Evolutionary conservation across 2,113 vertebrate species (phyloP).

Genomic region (Rostratula benghalensis): DNA sequence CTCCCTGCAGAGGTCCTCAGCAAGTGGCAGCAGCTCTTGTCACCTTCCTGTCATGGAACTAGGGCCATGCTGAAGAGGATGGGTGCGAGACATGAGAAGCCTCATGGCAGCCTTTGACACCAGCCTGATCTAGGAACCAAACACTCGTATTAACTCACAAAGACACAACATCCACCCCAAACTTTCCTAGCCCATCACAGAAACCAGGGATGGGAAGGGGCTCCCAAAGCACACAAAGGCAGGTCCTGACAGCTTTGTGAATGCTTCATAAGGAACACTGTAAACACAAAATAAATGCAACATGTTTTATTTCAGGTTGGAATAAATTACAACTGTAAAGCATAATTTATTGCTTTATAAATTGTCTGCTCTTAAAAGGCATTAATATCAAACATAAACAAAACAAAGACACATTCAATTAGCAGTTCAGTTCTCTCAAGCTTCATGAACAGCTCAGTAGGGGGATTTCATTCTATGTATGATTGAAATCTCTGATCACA

Average conservation of each 20-base stretch:
- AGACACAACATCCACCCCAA: not conserved
- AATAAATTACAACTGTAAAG: slow-evolving; percentile 66
- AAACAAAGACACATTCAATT: slow-evolving; percentile 35
- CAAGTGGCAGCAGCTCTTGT: not conserved
- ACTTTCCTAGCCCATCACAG: not conserved
- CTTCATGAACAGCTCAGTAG: slow-evolving; percentile 12
- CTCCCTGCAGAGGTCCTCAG: not conserved
- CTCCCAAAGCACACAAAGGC: not conserved
- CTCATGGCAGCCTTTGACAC: not conserved
- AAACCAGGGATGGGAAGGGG: not conserved
- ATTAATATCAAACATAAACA: slow-evolving; percentile 65
- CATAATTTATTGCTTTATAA: slow-evolving; percentile 65
- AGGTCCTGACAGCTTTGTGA: not conserved
- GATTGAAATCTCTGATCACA: not conserved
- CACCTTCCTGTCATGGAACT: not conserved
- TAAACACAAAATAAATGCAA: slow-evolving; percentile 37
- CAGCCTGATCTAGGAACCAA: not conserved
- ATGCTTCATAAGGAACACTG: not conserved
- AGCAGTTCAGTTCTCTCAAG: slow-evolving; percentile 50
- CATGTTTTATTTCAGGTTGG: slow-evolving; percentile 60
- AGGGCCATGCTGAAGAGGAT: not conserved
- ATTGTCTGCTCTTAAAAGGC: slow-evolving; percentile 45
- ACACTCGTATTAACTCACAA: not conserved
- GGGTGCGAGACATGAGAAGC: not conserved
- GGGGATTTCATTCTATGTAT: not conserved